A percentile compares a stretch with the other conserved stretches of the same genome.
Conservation (phyloP, 1,140 invertebrate species). For the Bombus confusus region DNA sequence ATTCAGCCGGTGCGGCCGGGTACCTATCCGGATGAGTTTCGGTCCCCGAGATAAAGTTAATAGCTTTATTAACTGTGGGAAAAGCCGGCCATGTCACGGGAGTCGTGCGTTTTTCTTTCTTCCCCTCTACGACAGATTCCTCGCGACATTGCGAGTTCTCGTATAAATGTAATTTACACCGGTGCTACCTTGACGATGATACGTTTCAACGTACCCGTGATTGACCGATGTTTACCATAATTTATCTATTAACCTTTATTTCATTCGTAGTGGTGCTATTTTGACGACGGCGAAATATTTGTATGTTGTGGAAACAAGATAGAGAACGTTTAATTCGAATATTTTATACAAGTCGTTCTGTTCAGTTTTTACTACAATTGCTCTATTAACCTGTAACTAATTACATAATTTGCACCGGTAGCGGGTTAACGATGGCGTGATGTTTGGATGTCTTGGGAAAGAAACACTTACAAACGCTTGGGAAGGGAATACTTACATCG, state of each 20-base stretch:
- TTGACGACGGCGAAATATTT: no score
- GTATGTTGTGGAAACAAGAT: no score
- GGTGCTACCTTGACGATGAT: background rate
- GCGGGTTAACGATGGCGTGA: background rate
- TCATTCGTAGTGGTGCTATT: no score
- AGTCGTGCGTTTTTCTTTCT: conserved; percentile 1
- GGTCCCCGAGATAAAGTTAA: conserved; percentile 77
- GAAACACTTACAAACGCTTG: background rate
- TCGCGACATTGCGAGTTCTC: background rate
- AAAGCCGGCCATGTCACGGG: conserved; percentile 56
- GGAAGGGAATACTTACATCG: background rate
- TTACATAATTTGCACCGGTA: no score
- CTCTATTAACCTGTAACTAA: no score
- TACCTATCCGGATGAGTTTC: conserved; percentile 74
- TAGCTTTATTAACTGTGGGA: conserved; percentile 82
- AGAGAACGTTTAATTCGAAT: no score
- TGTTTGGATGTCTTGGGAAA: background rate
- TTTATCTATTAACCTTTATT: no score
- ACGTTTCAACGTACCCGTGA: background rate
- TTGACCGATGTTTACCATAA: no score
- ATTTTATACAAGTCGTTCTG: no score
- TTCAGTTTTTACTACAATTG: no score
- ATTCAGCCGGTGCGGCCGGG: conserved; percentile 69
- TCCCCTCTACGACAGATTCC: background rate
- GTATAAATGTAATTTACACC: background rate